phyloP scores from a whole-genome alignment of 2,888 invertebrate genomes.

The Oconnorella tubifera region DNA sequence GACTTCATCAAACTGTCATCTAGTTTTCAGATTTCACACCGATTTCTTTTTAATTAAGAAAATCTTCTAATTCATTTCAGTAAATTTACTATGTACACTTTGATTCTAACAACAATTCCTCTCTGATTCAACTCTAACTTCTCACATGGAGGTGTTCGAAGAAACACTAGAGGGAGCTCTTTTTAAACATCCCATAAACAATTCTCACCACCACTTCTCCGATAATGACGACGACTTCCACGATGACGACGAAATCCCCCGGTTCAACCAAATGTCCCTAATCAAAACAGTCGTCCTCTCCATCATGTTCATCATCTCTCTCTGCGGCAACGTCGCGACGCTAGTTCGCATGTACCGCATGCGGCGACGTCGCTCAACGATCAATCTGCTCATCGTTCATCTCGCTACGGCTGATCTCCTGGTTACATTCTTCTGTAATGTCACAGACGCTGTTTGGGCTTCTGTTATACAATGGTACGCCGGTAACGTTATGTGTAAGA shows the following conservation, averaged over 20 bases:
- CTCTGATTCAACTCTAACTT: too few relatives aligned
- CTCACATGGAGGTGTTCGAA: too few relatives aligned
- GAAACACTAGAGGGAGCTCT: too few relatives aligned
- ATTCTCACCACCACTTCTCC: too few relatives aligned
- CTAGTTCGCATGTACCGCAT: slow-evolving; percentile 72
- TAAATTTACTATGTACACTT: too few relatives aligned
- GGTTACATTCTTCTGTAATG: slow-evolving; percentile 76
- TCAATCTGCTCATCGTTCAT: slow-evolving; percentile 73
- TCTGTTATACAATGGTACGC: slow-evolving; percentile 77
- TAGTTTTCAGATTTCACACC: too few relatives aligned
- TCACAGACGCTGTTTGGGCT: slow-evolving; percentile 77
- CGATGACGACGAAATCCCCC: slow-evolving; percentile 57
- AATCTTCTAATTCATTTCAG: too few relatives aligned
- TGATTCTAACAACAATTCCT: too few relatives aligned
- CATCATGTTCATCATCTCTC: slow-evolving; percentile 69
- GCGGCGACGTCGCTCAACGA: slow-evolving; percentile 53
- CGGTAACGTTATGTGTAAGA: slow-evolving; percentile 72
- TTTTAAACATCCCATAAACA: too few relatives aligned
- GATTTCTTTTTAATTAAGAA: too few relatives aligned
- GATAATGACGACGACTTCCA: slow-evolving; percentile 2
- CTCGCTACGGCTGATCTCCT: slow-evolving; percentile 77
- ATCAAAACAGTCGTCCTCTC: slow-evolving; percentile 68
- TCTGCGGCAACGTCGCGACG: slow-evolving; percentile 72
- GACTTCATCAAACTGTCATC: too few relatives aligned
- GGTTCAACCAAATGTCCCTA: slow-evolving; percentile 64